A percentile compares a stretch with the other conserved stretches of the same genome.
Conservation (phyloP, 2,797 vertebrate species). For the Poecile montanus region DNA sequence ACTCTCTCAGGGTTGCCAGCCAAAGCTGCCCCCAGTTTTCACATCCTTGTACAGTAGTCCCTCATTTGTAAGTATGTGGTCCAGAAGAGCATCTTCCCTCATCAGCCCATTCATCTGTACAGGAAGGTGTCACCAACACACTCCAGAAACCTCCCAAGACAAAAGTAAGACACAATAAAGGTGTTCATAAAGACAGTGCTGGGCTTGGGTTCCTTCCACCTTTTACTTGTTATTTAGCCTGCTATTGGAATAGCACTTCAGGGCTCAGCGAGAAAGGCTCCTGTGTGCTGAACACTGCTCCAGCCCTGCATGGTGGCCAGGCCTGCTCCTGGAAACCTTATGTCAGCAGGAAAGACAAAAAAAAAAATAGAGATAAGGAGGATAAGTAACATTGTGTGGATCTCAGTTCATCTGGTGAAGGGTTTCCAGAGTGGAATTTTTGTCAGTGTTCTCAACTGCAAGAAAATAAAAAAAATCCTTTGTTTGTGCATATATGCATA, state of each 20-base stretch:
- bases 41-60: not conserved
- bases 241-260: rapidly evolving
- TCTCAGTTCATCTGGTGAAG: not conserved
- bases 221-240: not conserved
- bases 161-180: not conserved
- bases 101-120: not conserved
- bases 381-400: not conserved
- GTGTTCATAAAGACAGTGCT: not conserved
- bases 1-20: not conserved
- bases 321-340: not conserved
- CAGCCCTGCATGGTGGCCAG: not conserved
- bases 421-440: not conserved
- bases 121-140: not conserved
- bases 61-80: not conserved
- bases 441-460: not conserved
- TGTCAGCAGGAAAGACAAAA: not conserved
- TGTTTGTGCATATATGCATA: not conserved
- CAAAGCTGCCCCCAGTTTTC: not conserved
- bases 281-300: rapidly evolving
- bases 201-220: not conserved
- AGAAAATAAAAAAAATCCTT: not conserved
- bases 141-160: not conserved
- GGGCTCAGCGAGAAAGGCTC: not conserved
- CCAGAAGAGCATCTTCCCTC: not conserved
- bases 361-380: not conserved